Conservation (phyloP, 2,797 vertebrate genomes). For the Coranthus polyacanthus region DNA sequence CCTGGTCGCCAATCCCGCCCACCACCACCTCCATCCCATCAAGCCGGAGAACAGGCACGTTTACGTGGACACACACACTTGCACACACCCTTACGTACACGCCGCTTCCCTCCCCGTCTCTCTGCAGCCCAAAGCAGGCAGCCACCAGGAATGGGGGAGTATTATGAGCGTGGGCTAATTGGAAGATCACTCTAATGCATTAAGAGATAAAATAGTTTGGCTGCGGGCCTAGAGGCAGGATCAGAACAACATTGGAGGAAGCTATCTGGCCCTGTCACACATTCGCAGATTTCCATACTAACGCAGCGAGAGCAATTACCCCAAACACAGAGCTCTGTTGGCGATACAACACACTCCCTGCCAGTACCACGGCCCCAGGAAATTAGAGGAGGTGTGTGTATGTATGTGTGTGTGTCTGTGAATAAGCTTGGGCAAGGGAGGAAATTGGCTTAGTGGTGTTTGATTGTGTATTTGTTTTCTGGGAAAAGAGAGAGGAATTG, state of each 20-base stretch:
- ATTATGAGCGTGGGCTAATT: constrained; percentile 99
- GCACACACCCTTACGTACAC: constrained; percentile 41
- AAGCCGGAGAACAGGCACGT: constrained; percentile 59
- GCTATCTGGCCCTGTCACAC: constrained; percentile 99
- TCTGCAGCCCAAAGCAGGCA: constrained; percentile 80
- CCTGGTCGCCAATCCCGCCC: constrained; percentile 59
- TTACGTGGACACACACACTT: constrained; percentile 54
- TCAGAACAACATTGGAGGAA: constrained; percentile 97
- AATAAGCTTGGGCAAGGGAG: constrained; percentile 73
- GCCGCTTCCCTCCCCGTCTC: constrained; percentile 53
- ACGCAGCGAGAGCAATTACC: constrained; percentile 95
- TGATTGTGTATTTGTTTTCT: constrained; percentile 86
- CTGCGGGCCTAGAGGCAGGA: constrained; percentile 98
- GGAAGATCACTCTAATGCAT: constrained; percentile 99
- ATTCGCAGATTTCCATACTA: constrained; percentile 99
- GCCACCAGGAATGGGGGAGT: constrained; percentile 96
- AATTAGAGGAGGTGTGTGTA: constrained; percentile 79
- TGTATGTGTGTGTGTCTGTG: constrained; percentile 63
- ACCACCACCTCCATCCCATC: constrained; percentile 64
- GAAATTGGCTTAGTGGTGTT: constrained; percentile 87
- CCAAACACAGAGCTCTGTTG: constrained; percentile 97
- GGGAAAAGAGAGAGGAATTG: constrained; percentile 74
- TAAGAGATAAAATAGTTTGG: constrained; percentile 99
- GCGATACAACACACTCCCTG: constrained; percentile 90
- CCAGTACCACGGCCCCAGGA: constrained; percentile 87